phyloP scores from a whole-genome alignment of 2,797 vertebrate species.

The Falco cherrug region DNA sequence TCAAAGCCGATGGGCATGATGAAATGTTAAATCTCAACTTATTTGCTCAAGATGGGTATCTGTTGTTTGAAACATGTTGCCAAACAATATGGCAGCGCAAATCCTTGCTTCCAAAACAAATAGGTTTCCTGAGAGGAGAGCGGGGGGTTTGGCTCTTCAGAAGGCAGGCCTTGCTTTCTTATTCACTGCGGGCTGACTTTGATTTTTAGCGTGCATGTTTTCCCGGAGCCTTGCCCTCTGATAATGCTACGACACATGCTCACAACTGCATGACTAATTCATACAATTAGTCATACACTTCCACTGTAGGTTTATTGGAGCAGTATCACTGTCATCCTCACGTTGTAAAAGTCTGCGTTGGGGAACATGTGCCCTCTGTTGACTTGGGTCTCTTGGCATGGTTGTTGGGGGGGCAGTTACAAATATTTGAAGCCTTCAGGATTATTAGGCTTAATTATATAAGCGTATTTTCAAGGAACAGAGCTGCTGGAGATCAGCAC shows the following conservation, averaged over 20 bases:
- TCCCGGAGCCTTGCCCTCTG: slow-evolving; percentile 2
- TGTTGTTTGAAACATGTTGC: neutral
- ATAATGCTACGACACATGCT: neutral
- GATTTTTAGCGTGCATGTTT: neutral
- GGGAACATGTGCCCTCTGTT: neutral
- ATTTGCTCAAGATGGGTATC: slow-evolving; percentile 48
- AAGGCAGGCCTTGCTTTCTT: neutral
- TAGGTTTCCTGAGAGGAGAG: neutral
- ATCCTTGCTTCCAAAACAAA: neutral
- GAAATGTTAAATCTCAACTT: slow-evolving; percentile 28
- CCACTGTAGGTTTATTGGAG: slow-evolving; percentile 7
- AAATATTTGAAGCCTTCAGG: neutral
- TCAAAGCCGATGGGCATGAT: neutral
- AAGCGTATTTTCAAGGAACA: neutral
- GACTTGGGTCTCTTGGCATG: neutral
- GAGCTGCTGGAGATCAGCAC: neutral
- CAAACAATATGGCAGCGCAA: slow-evolving; percentile 18
- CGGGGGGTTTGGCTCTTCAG: neutral
- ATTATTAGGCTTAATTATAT: neutral
- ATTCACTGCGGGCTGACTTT: neutral
- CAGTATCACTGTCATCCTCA: neutral
- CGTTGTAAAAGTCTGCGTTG: neutral
- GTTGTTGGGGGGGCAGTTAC: neutral
- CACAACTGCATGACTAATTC: slow-evolving; percentile 31
- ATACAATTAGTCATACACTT: slow-evolving; percentile 12